These are phyloP conservation scores for Chloromyia formosa DNA, from an alignment of 2,888 invertebrate genomes.

Conservation along the genomic window DNA sequence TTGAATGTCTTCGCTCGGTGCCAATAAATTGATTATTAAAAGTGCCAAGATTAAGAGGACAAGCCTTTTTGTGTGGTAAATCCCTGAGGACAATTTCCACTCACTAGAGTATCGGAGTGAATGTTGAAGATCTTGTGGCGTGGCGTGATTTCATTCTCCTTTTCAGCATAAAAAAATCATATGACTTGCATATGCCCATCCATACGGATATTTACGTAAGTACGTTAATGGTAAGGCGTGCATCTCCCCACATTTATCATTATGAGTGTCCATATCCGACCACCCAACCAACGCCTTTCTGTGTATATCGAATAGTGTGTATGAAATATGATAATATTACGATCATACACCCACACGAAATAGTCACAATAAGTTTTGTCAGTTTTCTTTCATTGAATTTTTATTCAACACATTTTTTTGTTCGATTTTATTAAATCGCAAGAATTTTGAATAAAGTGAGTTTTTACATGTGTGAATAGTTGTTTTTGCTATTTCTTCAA, in stretches of 20 bases:
- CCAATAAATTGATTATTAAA: conserved; percentile 45
- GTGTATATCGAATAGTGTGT: conserved; percentile 45
- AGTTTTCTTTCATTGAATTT: neutral
- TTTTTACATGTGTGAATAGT: too few species aligned
- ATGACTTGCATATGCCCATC: neutral
- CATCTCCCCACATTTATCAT: conserved; percentile 52
- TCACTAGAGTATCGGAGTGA: neutral
- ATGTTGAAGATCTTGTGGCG: neutral
- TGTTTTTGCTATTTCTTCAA: too few species aligned
- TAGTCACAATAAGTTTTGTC: conserved; percentile 13
- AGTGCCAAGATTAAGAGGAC: conserved; percentile 44
- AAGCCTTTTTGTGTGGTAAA: conserved; percentile 45
- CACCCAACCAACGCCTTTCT: conserved; percentile 50
- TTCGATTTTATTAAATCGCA: too few species aligned
- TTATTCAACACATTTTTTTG: too few species aligned
- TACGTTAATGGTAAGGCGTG: conserved; percentile 48
- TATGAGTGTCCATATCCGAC: conserved; percentile 51
- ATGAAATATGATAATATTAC: conserved; percentile 32
- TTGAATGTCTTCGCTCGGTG: neutral
- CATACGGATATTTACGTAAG: neutral
- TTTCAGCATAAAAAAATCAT: neutral
- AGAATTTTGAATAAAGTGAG: too few species aligned
- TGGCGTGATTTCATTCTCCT: neutral
- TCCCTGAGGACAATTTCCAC: conserved; percentile 46
- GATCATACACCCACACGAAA: conserved; percentile 30